phyloP scores from a whole-genome alignment of 2,797 vertebrate genomes.

The Manis javanica region DNA sequence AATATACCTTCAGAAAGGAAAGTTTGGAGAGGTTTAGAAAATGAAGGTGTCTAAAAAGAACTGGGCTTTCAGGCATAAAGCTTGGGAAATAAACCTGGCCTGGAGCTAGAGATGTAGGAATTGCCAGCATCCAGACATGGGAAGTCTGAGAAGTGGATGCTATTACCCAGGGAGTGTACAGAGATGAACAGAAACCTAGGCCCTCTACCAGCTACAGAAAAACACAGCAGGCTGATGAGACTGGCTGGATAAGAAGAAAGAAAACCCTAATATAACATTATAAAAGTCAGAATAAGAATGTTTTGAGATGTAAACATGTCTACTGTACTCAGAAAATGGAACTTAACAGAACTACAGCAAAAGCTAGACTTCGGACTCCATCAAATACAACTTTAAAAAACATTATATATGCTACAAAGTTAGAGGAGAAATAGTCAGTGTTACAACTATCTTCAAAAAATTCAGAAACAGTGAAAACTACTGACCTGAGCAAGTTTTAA shows the following conservation, averaged over 20 bases:
- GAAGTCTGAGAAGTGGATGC: background rate
- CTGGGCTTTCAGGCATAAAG: background rate
- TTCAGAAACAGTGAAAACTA: slow-evolving; percentile 2
- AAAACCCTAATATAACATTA: background rate
- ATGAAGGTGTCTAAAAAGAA: background rate
- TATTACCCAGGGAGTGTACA: background rate
- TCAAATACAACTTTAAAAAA: background rate
- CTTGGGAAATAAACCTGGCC: background rate
- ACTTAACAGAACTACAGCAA: background rate
- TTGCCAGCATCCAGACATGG: background rate
- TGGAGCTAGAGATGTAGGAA: background rate
- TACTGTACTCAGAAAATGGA: slow-evolving; percentile 11
- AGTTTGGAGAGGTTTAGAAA: background rate
- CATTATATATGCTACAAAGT: background rate
- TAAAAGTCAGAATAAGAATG: background rate
- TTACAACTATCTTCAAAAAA: slow-evolving; percentile 12
- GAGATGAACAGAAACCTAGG: background rate
- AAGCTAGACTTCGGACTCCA: background rate
- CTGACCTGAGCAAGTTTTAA: background rate
- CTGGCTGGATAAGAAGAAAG: background rate
- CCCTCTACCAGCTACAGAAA: background rate
- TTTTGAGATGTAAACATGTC: background rate
- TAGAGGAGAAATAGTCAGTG: background rate
- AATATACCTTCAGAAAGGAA: background rate
- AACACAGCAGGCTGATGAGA: background rate